Percentiles rank a stretch among this genome's conserved stretches.
Evolutionary conservation across 2,797 vertebrate species (phyloP).

Genomic region (Poeciliopsis paucimaculata): DNA sequence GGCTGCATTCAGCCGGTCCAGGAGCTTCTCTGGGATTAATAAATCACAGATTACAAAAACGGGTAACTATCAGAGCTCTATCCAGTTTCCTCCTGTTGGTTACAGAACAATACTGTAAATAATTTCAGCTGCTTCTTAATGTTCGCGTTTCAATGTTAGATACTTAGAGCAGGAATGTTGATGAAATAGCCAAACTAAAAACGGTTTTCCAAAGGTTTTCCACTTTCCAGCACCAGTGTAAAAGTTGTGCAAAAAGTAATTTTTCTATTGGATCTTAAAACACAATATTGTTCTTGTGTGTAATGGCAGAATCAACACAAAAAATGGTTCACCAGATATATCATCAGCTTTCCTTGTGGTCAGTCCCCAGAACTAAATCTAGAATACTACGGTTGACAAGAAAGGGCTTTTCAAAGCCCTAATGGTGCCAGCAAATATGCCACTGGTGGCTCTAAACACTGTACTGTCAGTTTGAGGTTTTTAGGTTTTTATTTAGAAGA

Average conservation of each 20-base stretch:
- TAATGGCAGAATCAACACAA: not conserved
- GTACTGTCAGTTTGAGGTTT: not conserved
- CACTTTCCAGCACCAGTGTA: not conserved
- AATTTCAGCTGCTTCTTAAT: not conserved
- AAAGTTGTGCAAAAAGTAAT: not conserved
- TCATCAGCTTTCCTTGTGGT: not conserved
- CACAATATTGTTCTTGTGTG: not conserved
- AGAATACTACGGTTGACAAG: not conserved
- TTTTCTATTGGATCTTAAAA: not conserved
- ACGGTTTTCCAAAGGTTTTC: not conserved
- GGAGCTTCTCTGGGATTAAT: conserved; percentile 13
- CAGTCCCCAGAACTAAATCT: not conserved
- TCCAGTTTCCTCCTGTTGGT: not conserved
- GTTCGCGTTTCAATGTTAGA: not conserved
- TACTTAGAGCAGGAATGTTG: not conserved
- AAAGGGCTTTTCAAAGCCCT: not conserved
- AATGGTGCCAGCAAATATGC: not conserved
- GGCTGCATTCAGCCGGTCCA: conserved; percentile 10
- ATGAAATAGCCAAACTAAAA: not conserved
- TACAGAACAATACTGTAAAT: not conserved
- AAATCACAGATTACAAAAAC: conserved; percentile 10
- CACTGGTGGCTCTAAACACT: not conserved
- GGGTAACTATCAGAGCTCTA: conserved; percentile 29
- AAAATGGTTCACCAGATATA: not conserved
- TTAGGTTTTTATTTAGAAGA: not conserved